Evolutionary conservation across 2,113 vertebrate species (phyloP).

Genomic region (Ictalurus punctatus): DNA sequence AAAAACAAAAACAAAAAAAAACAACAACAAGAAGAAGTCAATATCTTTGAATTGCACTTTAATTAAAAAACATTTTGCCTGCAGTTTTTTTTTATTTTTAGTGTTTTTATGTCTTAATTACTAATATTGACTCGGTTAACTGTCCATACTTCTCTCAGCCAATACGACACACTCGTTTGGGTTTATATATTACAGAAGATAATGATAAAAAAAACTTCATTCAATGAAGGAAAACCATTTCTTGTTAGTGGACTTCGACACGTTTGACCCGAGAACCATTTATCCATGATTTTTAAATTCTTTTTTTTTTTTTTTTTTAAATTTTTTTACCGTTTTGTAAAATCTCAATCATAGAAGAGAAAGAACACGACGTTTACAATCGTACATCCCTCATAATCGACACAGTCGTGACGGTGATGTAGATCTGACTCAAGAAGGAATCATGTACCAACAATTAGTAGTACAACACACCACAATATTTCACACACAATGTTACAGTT

Average conservation of each 20-base stretch:
- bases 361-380: not conserved
- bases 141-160: not conserved
- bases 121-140: too few species aligned
- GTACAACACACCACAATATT: not conserved
- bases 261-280: not conserved
- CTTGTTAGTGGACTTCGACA: not conserved
- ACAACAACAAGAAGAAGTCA: too few species aligned
- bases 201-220: not conserved
- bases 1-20: not conserved
- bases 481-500: not conserved
- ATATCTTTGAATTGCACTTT: not conserved
- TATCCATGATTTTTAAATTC: not conserved
- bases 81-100: not conserved
- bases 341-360: conserved; percentile 5
- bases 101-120: not conserved
- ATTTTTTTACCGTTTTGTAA: not conserved
- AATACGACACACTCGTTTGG: not conserved
- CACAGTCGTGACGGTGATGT: not conserved
- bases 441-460: not conserved
- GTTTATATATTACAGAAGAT: not conserved
- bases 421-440: not conserved
- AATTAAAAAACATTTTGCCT: not conserved
- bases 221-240: not conserved
- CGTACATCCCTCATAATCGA: not conserved
- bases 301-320: not conserved